phyloP scores from a whole-genome alignment of 2,797 vertebrate species.

The Acomys russatus region DNA sequence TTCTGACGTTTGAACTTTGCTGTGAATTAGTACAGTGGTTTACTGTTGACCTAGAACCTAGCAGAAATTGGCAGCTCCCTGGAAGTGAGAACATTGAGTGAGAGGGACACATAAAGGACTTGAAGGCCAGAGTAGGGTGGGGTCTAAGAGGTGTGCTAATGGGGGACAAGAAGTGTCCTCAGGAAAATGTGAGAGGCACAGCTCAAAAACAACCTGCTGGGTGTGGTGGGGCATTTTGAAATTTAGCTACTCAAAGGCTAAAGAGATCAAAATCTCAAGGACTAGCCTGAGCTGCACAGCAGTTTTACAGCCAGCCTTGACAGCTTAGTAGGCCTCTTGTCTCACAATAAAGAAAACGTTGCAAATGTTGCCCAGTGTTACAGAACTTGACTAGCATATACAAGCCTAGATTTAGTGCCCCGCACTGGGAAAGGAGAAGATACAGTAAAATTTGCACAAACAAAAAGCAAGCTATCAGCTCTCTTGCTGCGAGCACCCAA shows the following conservation, averaged over 20 bases:
- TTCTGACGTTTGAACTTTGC: neutral
- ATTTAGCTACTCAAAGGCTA: neutral
- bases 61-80: neutral
- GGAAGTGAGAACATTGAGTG: neutral
- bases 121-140: neutral
- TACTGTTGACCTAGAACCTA: neutral
- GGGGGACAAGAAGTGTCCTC: neutral
- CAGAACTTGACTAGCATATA: neutral
- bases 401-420: neutral
- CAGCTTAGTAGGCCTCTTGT: neutral
- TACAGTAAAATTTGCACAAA: neutral
- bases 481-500: neutral
- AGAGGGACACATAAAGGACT: neutral
- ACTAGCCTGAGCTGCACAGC: neutral
- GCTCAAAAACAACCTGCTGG: neutral
- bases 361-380: neutral
- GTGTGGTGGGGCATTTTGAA: neutral
- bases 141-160: too few relatives aligned
- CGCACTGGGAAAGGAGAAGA: neutral
- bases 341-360: neutral
- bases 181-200: neutral
- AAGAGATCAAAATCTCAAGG: neutral
- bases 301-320: neutral
- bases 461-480: neutral
- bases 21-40: neutral